A percentile compares a stretch with the other conserved stretches of the same genome.
Conservation (phyloP, 2,113 vertebrate species). For the Equus przewalskii region DNA sequence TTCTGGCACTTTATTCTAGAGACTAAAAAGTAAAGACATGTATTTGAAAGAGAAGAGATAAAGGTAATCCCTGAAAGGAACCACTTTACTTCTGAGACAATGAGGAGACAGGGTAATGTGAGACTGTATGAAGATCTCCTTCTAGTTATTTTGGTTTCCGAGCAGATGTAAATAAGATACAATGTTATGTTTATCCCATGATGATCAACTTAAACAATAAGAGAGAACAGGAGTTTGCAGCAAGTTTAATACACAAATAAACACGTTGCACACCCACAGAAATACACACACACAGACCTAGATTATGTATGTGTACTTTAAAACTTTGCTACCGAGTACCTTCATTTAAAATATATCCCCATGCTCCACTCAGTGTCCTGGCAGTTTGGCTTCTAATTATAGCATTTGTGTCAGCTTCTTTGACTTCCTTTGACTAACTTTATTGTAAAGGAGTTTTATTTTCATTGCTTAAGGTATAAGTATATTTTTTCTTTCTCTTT, state of each 20-base stretch:
- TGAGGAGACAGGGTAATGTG: background rate
- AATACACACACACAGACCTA: background rate
- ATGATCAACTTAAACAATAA: background rate
- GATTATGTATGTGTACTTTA: background rate
- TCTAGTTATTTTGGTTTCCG: background rate
- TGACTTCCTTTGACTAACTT: constrained; percentile 53
- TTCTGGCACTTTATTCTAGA: background rate
- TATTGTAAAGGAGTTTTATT: background rate
- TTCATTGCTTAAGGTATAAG: constrained; percentile 18
- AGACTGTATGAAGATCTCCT: background rate
- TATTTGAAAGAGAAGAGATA: constrained; percentile 38
- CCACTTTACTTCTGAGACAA: background rate
- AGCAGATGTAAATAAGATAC: constrained; percentile 12
- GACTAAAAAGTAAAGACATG: fast-evolving
- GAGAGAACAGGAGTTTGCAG: background rate
- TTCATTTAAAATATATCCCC: background rate
- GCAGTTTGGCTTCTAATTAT: background rate
- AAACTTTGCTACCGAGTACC: background rate
- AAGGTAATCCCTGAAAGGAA: background rate
- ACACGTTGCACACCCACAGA: background rate
- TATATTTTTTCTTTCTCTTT: constrained; percentile 39
- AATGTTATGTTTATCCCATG: background rate
- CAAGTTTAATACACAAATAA: background rate
- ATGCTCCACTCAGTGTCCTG: background rate
- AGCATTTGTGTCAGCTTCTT: background rate